Conservation (phyloP, 2,888 invertebrate species). For the Rhamphomyia laevipes region DNA sequence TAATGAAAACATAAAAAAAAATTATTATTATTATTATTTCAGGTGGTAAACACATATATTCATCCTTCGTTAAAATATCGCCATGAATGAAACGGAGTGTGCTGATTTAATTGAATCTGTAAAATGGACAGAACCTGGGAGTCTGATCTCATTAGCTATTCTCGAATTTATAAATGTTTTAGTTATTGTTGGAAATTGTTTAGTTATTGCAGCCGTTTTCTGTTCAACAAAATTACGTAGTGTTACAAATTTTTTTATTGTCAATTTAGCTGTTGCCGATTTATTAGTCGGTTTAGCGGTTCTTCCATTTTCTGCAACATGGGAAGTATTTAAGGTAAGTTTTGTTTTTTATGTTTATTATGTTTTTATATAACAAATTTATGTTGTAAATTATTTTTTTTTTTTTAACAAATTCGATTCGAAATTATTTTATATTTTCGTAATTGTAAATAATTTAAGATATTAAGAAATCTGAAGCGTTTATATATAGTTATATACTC, state of each 20-base stretch:
- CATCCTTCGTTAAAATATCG: slow-evolving; percentile 40
- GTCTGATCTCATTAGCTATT: slow-evolving; percentile 63
- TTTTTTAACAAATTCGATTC: too few species aligned
- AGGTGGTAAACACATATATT: slow-evolving; percentile 33
- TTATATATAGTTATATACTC: too few species aligned
- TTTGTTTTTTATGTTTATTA: not conserved
- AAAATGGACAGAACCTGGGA: slow-evolving; percentile 68
- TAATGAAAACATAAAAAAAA: too few species aligned
- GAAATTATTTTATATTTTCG: too few species aligned
- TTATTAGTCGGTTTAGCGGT: slow-evolving; percentile 91
- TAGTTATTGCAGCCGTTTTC: slow-evolving; percentile 87
- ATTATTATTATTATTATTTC: slow-evolving; percentile 15
- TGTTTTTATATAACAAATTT: too few species aligned
- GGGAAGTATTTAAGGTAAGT: slow-evolving; percentile 80
- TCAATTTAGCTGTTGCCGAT: slow-evolving; percentile 92
- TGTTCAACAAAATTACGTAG: slow-evolving; percentile 84
- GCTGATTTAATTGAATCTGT: slow-evolving; percentile 68
- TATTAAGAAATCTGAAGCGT: too few species aligned
- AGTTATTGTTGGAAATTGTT: slow-evolving; percentile 79
- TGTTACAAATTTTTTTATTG: slow-evolving; percentile 94
- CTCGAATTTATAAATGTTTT: slow-evolving; percentile 75
- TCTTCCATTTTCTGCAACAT: slow-evolving; percentile 88
- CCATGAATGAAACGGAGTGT: slow-evolving; percentile 72
- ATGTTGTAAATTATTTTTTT: too few species aligned
- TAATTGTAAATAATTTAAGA: too few species aligned